Percentiles rank a stretch among this genome's conserved stretches.
Conservation (phyloP, 2,797 vertebrate species). For the Clarias platycephalus region DNA sequence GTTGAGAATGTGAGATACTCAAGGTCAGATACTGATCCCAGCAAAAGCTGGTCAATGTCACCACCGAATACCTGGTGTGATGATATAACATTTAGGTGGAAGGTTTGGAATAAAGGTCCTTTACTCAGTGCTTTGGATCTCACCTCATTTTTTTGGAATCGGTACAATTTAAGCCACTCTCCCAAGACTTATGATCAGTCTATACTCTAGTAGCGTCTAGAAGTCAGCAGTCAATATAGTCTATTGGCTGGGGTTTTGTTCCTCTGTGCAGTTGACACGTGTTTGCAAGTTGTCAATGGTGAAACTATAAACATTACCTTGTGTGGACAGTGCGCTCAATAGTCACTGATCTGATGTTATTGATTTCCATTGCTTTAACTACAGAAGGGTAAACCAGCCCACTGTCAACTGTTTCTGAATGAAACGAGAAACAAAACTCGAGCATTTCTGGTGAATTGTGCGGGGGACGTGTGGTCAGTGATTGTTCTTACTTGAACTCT, state of each 20-base stretch:
- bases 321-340: background rate
- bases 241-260: background rate
- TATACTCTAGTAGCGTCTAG: background rate
- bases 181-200: background rate
- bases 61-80: background rate
- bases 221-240: background rate
- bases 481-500: background rate
- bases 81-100: background rate
- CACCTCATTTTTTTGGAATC: background rate
- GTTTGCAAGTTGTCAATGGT: background rate
- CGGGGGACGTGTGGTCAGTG: background rate
- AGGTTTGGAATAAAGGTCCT: background rate
- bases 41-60: background rate
- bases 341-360: slow-evolving; percentile 5
- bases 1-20: background rate
- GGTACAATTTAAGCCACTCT: background rate
- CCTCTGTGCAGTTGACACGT: background rate
- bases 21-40: background rate
- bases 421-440: too few species aligned
- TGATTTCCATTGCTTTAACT: background rate
- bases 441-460: background rate
- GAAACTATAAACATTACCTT: background rate
- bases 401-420: background rate
- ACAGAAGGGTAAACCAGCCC: background rate
- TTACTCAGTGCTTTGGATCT: background rate